Conservation (phyloP, 2,888 invertebrate genomes). For the Leptura quadrifasciata region DNA sequence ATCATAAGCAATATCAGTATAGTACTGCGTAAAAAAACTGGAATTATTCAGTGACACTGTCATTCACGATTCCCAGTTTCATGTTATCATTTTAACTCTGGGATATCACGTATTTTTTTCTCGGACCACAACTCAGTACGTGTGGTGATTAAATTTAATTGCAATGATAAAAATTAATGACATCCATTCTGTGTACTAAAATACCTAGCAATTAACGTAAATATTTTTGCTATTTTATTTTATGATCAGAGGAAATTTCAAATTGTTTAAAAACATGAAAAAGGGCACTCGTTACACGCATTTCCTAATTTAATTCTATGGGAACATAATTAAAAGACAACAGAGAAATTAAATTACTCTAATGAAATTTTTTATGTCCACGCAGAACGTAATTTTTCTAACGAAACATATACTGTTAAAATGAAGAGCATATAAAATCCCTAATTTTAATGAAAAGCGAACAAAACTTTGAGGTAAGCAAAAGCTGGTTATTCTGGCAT, state of each 20-base stretch:
- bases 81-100: background rate
- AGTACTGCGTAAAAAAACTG: too few relatives aligned
- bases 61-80: too few relatives aligned
- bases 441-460: background rate
- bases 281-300: conserved; percentile 7
- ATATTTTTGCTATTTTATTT: background rate
- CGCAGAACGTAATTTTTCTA: conserved; percentile 1
- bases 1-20: too few relatives aligned
- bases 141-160: conserved; percentile 2
- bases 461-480: background rate
- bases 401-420: background rate
- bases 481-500: too few relatives aligned
- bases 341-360: background rate
- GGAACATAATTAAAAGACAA: conserved; percentile 4
- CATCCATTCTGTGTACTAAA: background rate
- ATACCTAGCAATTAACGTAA: background rate
- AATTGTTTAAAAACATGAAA: conserved; percentile 7
- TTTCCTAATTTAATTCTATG: conserved; percentile 1
- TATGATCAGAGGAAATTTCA: background rate
- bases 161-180: background rate
- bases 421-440: background rate
- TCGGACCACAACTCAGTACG: background rate
- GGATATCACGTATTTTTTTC: background rate
- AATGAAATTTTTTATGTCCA: conserved; percentile 7
- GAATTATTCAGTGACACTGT: too few relatives aligned